These are phyloP conservation scores for Paraescarpia echinospica DNA, from an alignment of 1,140 invertebrate species.

Conservation along the genomic window DNA sequence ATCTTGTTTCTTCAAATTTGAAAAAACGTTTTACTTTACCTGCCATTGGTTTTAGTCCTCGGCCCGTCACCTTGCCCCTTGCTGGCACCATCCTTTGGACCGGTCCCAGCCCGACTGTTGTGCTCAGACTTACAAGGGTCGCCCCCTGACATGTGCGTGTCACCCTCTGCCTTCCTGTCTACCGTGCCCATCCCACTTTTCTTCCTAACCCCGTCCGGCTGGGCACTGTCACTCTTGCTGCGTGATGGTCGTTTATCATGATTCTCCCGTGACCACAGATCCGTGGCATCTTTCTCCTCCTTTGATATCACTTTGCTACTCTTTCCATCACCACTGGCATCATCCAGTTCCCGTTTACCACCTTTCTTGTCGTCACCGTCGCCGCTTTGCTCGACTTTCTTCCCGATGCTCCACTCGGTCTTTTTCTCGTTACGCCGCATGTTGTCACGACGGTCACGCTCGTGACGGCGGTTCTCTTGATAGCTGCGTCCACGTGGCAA, in stretches of 20 bases:
- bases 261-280: not conserved
- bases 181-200: not conserved
- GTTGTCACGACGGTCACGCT: constrained; percentile 9
- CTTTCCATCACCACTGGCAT: not conserved
- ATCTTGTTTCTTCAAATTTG: not conserved
- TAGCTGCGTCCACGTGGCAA: constrained; percentile 10
- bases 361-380: not conserved
- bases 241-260: not conserved
- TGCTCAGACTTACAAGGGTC: not conserved
- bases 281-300: not conserved
- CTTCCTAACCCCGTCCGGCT: not conserved
- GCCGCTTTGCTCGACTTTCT: not conserved
- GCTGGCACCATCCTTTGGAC: not conserved
- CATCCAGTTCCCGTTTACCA: constrained; percentile 3
- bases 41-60: not conserved
- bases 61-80: not conserved
- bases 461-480: constrained; percentile 18
- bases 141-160: not conserved
- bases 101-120: not conserved
- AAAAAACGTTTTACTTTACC: not conserved
- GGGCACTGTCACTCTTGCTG: not conserved
- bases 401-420: not conserved
- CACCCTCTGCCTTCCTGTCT: not conserved
- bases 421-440: not conserved
- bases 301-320: not conserved